These are phyloP conservation scores for Halcyon smyrnensis DNA, from an alignment of 2,797 vertebrate species.

Conservation along the genomic window DNA sequence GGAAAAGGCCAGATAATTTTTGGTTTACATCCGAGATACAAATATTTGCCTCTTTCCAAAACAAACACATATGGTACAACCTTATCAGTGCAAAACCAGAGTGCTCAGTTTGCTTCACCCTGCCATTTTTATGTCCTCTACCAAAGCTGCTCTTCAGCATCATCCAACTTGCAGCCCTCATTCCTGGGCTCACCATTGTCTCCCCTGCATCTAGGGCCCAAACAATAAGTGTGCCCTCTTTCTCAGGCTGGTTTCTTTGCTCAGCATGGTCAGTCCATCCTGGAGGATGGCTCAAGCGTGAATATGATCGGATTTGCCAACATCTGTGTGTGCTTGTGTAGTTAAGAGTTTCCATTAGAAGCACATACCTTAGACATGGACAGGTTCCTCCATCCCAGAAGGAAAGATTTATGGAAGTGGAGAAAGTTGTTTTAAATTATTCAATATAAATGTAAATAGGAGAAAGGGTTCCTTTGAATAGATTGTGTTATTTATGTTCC, in stretches of 20 bases:
- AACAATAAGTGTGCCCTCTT: background rate
- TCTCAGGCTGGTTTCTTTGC: background rate
- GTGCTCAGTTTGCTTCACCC: background rate
- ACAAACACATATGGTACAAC: accelerated
- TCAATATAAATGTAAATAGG: conserved; percentile 85
- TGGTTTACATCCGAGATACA: background rate
- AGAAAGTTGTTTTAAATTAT: conserved; percentile 80
- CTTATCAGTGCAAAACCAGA: background rate
- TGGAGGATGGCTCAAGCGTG: background rate
- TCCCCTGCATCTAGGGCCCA: background rate
- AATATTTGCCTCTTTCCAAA: background rate
- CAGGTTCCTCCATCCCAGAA: conserved; percentile 31
- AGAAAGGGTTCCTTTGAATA: conserved; percentile 74
- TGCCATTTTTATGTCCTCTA: background rate
- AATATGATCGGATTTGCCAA: background rate
- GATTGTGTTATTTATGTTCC: conserved; percentile 73
- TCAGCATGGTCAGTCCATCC: background rate
- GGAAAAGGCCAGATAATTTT: background rate
- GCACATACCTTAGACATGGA: background rate
- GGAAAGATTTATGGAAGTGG: conserved; percentile 78
- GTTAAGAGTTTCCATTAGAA: conserved; percentile 17
- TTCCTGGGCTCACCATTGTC: background rate
- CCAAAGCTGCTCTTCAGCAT: background rate
- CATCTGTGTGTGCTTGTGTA: background rate
- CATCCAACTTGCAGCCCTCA: background rate